Conservation (phyloP, 2,113 vertebrate species). For the Ophiodon elongatus region DNA sequence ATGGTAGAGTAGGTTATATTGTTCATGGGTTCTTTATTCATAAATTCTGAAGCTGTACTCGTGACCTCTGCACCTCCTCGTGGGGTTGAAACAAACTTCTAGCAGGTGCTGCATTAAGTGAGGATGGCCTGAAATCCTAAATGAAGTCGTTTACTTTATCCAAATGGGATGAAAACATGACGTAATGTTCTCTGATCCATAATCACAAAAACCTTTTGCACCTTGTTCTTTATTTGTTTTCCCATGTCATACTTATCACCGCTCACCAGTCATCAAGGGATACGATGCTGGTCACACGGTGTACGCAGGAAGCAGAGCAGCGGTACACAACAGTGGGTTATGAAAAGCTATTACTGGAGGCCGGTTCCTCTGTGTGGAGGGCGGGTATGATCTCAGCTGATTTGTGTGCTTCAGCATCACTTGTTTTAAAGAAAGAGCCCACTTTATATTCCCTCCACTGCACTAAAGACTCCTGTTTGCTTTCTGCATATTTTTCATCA, state of each 20-base stretch:
- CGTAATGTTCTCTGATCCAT: neutral
- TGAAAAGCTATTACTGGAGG: conserved; percentile 1
- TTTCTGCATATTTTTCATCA: neutral
- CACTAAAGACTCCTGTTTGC: conserved; percentile 5
- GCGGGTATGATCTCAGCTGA: conserved; percentile 13
- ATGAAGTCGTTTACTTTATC: neutral
- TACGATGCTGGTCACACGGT: conserved; percentile 10
- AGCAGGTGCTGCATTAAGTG: neutral
- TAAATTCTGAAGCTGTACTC: neutral
- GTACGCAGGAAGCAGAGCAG: conserved; percentile 6
- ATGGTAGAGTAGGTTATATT: neutral
- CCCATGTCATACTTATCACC: neutral
- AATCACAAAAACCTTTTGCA: neutral
- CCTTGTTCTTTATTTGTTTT: neutral
- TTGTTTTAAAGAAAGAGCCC: conserved; percentile 15
- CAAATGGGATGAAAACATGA: neutral
- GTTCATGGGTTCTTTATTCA: neutral
- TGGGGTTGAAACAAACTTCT: neutral
- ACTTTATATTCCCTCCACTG: conserved; percentile 1
- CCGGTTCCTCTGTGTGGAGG: neutral
- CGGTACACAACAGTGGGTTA: conserved; percentile 16
- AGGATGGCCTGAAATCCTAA: neutral
- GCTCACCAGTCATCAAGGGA: neutral
- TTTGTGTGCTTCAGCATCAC: conserved; percentile 25
- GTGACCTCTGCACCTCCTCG: neutral